Evolutionary conservation across 2,888 invertebrate genomes (phyloP).

Genomic region (Leucania comma): DNA sequence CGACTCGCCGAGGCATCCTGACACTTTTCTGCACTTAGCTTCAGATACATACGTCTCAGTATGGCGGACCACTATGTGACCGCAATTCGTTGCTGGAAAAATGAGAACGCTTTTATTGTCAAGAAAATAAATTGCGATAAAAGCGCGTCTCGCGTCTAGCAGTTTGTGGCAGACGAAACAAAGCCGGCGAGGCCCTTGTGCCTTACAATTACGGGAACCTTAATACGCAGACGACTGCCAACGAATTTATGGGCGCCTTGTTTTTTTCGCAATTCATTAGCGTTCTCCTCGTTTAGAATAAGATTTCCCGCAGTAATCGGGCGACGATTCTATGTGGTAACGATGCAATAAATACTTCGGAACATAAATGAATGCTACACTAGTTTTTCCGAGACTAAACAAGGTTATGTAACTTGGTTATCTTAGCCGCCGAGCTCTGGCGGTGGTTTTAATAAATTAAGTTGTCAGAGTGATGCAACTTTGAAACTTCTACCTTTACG

Average conservation of each 20-base stretch:
- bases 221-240: constrained; percentile 71
- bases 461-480: constrained; percentile 56
- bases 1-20: constrained; percentile 64
- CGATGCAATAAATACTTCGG: constrained; percentile 59
- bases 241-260: constrained; percentile 74
- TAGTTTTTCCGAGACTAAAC: constrained; percentile 50
- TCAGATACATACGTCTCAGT: constrained; percentile 69
- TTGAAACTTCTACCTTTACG: constrained; percentile 50
- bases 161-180: constrained; percentile 65
- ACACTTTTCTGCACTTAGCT: constrained; percentile 85
- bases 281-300: constrained; percentile 58
- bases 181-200: constrained; percentile 65
- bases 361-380: constrained; percentile 35
- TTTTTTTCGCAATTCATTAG: constrained; percentile 66
- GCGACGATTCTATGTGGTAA: constrained; percentile 53
- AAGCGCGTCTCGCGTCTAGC: constrained; percentile 56
- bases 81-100: constrained; percentile 79
- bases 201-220: constrained; percentile 78
- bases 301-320: constrained; percentile 57
- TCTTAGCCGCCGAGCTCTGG: constrained; percentile 42
- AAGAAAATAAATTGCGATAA: constrained; percentile 75
- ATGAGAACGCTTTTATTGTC: constrained; percentile 79
- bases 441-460: constrained; percentile 58
- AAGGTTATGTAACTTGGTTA: constrained; percentile 52
- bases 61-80: constrained; percentile 75